These are phyloP conservation scores for Diacarnus erythraeanus DNA, from an alignment of 37 sponge, comb jelly and placozoan species.

Conservation along the genomic window DNA sequence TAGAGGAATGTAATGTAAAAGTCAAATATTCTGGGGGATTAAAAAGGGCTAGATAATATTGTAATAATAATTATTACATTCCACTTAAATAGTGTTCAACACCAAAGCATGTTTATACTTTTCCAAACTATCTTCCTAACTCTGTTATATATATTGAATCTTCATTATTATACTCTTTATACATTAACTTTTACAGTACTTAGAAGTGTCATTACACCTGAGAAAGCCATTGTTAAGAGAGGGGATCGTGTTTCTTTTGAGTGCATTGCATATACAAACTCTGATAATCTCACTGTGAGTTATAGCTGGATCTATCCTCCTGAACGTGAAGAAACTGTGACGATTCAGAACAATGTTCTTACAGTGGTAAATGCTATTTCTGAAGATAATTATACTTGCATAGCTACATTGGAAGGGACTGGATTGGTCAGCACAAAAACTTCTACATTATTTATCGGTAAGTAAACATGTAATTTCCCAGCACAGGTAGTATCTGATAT, in stretches of 20 bases:
- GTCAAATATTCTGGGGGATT: no score
- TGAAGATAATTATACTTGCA: slow-evolving; percentile 25
- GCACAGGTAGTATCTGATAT: no score
- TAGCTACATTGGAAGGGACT: not conserved
- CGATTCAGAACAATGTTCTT: not conserved
- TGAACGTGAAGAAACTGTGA: not conserved
- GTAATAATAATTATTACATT: no score
- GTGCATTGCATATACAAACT: slow-evolving; percentile 20
- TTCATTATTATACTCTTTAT: not conserved
- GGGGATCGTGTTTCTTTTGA: slow-evolving; percentile 16
- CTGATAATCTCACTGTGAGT: not conserved
- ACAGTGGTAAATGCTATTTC: not conserved
- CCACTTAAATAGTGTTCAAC: no score
- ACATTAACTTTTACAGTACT: not conserved
- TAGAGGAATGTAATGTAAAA: no score
- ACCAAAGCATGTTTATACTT: no score
- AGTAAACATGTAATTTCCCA: not conserved
- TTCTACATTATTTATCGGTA: slow-evolving; percentile 13
- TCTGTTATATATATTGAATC: not conserved
- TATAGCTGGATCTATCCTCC: slow-evolving; percentile 23
- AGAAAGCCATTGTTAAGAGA: not conserved
- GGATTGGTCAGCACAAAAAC: not conserved
- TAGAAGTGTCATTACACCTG: slow-evolving; percentile 19
- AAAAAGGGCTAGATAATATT: no score
- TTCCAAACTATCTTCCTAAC: not conserved